Evolutionary conservation across 2,113 vertebrate genomes (phyloP).

Genomic region (Chloebia gouldiae): DNA sequence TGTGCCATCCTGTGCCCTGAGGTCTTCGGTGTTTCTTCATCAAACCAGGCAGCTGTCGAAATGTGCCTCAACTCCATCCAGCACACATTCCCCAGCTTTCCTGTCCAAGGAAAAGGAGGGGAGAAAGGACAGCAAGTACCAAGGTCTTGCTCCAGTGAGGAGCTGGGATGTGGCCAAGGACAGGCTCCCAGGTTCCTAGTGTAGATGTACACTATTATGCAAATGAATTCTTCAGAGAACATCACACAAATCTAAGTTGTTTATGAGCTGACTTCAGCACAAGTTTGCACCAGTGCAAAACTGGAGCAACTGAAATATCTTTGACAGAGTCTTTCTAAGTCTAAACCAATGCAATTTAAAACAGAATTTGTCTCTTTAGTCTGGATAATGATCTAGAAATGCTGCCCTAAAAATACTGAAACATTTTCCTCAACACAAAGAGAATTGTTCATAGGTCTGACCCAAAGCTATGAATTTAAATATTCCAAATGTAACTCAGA

Average conservation of each 20-base stretch:
- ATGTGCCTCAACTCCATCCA: conserved; percentile 32
- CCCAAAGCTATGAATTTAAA: background rate
- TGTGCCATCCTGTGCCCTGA: conserved; percentile 39
- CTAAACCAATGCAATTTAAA: background rate
- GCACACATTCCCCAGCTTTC: conserved; percentile 17
- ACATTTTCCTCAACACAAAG: background rate
- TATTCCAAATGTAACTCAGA: background rate
- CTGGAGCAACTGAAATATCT: background rate
- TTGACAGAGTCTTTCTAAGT: background rate
- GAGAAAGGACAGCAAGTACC: background rate
- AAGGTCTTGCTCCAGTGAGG: conserved; percentile 45
- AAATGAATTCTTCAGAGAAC: background rate
- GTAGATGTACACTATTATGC: background rate
- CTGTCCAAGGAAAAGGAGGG: conserved; percentile 19
- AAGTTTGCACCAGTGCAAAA: background rate
- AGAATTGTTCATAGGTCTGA: background rate
- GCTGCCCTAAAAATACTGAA: background rate
- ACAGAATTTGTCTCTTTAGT: background rate
- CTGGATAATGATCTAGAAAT: background rate
- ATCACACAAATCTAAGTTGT: background rate
- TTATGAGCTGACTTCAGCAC: background rate
- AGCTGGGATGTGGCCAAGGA: conserved; percentile 46
- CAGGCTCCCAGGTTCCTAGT: background rate
- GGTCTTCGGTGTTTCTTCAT: conserved; percentile 42
- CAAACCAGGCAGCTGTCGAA: conserved; percentile 47